phyloP scores from a whole-genome alignment of 2,113 vertebrate genomes.

The Entomyzon cyanotis region DNA sequence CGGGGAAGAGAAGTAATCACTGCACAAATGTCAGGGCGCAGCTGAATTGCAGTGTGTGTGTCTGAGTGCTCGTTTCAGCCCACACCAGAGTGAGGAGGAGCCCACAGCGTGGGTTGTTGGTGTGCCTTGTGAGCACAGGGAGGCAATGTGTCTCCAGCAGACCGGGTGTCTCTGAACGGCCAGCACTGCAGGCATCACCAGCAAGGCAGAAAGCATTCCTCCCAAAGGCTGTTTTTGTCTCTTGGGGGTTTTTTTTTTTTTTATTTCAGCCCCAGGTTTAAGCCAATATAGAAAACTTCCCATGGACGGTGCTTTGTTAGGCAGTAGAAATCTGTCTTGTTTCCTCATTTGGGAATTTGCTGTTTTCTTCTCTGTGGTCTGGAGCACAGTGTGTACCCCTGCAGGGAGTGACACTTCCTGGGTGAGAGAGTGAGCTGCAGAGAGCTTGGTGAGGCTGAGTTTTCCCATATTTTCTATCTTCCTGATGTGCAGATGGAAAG shows the following conservation, averaged over 20 bases:
- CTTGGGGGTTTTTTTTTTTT: neutral
- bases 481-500: neutral
- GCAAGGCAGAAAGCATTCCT: neutral
- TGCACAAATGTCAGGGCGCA: neutral
- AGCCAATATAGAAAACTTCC: neutral
- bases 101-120: neutral
- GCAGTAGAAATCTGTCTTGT: rapidly evolving
- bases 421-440: neutral
- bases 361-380: neutral
- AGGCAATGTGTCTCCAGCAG: conserved; percentile 6
- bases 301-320: neutral
- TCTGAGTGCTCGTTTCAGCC: neutral
- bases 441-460: neutral
- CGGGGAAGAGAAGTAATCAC: neutral
- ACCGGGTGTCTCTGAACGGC: neutral
- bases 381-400: neutral
- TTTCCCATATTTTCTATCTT: neutral
- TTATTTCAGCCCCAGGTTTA: neutral
- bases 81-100: neutral
- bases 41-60: neutral
- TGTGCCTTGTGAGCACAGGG: neutral
- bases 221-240: neutral
- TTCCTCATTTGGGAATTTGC: neutral
- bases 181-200: neutral
- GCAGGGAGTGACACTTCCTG: neutral